Evolutionary conservation across 2,113 vertebrate genomes (phyloP), one percentile per base, ranked within the genome.

Genomic region (Centropus unirufus): DNA sequence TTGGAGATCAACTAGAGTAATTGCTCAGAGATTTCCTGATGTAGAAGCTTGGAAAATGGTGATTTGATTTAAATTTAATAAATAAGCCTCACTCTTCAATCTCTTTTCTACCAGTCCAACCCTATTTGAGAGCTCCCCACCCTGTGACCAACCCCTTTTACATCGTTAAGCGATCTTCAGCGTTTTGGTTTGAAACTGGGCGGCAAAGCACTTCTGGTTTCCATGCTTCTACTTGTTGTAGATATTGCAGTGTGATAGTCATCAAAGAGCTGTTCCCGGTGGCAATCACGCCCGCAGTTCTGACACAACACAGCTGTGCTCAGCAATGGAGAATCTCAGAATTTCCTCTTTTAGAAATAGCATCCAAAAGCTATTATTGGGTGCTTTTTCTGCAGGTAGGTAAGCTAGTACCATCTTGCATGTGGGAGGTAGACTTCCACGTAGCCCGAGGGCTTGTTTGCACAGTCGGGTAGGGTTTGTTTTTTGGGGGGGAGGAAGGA

Each of bases 201-300:
- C 95, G 93, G 93, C 92, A 95, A 95, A 92, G 64, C 27, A 21
- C 40, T 68, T 79, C 51, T 93, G 67, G 55, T 94, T 96, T 94
- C 96, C 85, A 52, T 96, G 94, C 94, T 96, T 77, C 70, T 96
- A 96, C 95, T 95, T 96, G 92, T 96, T 95, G 77, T 70, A 96
- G 95, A 87, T 96, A 92, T 90, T 93, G 76, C 26, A 40, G 55
- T 64, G 76, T 21, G 96, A 97, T 95, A 96, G 85, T 91, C 90
- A 96, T 96, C 94, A 96, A 97, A 97, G 95, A 75, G 67, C 66
- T 86, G 34, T 57, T 96, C 86, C 79, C 88, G 88, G 85, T 61
- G 58, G 57, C 90, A 95, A 95, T 96, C 59, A 54, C 23, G 82
- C 83, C 90, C 78, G 63, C 88, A 87, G 90, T 96, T 91, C 72